Evolutionary conservation across 2,797 vertebrate species (phyloP).

Genomic region (Ara ararauna): DNA sequence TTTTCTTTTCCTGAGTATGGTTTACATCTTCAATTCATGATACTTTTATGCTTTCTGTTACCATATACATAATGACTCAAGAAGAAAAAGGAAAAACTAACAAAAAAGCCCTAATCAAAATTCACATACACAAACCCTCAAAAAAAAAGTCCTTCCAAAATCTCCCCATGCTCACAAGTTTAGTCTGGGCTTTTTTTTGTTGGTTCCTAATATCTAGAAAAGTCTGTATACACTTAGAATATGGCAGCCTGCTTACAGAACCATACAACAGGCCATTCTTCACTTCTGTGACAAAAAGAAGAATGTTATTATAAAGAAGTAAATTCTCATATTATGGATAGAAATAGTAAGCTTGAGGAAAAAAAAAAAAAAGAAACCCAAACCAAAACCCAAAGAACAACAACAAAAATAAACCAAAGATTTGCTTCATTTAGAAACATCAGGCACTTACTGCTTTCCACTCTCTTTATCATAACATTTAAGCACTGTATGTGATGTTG

Average conservation of each 20-base stretch:
- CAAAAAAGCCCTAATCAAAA: not conserved
- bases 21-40: slow-evolving; percentile 30
- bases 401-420: not conserved
- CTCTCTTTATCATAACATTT: slow-evolving; percentile 13
- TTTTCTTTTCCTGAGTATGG: not conserved
- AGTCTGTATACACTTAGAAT: slow-evolving; percentile 22
- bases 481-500: not conserved
- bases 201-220: slow-evolving; percentile 39
- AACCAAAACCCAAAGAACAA: not conserved
- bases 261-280: slow-evolving; percentile 1
- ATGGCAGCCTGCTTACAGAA: slow-evolving; percentile 2
- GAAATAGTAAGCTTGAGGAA: not conserved
- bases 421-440: slow-evolving; percentile 34
- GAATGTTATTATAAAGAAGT: not conserved
- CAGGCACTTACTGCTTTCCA: slow-evolving; percentile 27
- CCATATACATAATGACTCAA: not conserved
- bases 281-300: not conserved
- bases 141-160: not conserved
- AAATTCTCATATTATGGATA: slow-evolving; percentile 12
- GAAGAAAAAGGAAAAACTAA: not conserved
- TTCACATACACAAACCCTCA: fast-evolving
- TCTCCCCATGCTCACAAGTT: not conserved
- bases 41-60: slow-evolving; percentile 24
- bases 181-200: slow-evolving; percentile 34
- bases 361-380: not conserved